phyloP scores from a whole-genome alignment of 2,888 invertebrate species.

The Leucoma salicis region DNA sequence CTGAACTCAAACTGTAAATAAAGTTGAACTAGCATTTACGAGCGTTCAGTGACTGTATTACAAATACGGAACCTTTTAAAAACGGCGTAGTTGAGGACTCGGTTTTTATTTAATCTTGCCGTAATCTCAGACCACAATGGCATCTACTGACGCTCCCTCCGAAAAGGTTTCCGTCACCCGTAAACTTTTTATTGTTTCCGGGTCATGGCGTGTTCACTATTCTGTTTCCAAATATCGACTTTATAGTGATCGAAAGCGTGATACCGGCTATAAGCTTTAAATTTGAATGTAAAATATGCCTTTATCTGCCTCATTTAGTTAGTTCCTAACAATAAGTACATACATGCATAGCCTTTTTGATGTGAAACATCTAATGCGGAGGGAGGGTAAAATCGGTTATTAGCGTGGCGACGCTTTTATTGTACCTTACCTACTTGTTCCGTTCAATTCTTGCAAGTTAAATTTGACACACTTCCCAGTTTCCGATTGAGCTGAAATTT shows the following conservation, averaged over 20 bases:
- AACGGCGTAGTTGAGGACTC: slow-evolving; percentile 29
- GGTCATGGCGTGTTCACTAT: slow-evolving; percentile 60
- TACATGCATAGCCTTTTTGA: too few relatives aligned
- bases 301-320: too few relatives aligned
- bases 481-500: too few relatives aligned
- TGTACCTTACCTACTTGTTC: too few relatives aligned
- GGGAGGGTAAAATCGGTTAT: too few relatives aligned
- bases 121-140: slow-evolving; percentile 40
- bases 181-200: slow-evolving; percentile 75
- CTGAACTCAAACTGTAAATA: slow-evolving; percentile 27
- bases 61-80: slow-evolving; percentile 34
- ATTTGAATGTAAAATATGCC: too few relatives aligned
- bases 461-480: too few relatives aligned
- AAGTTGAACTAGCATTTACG: slow-evolving; percentile 35
- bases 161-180: slow-evolving; percentile 44
- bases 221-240: slow-evolving; percentile 60
- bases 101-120: slow-evolving; percentile 49
- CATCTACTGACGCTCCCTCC: slow-evolving; percentile 21
- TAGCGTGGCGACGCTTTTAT: too few relatives aligned
- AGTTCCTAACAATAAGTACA: too few relatives aligned
- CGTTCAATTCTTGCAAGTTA: too few relatives aligned
- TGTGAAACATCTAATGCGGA: too few relatives aligned
- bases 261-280: slow-evolving; percentile 37
- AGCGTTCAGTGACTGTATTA: slow-evolving; percentile 22
- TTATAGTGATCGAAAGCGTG: slow-evolving; percentile 52